Conservation (phyloP, 2,888 invertebrate species). For the Periphyllus acericola region DNA sequence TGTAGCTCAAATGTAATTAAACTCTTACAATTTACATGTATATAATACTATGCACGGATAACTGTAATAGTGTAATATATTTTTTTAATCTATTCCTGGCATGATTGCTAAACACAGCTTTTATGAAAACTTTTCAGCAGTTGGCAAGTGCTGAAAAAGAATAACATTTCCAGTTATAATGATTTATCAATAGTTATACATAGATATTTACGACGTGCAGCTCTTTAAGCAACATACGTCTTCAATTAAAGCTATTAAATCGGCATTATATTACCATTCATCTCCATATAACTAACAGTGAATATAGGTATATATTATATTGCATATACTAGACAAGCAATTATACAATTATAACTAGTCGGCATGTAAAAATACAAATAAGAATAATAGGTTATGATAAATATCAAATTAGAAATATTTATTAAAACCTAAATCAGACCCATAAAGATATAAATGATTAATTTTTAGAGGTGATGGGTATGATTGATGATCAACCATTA, state of each 20-base stretch:
- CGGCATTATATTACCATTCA: neutral
- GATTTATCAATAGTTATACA: neutral
- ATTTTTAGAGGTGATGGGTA: constrained; percentile 16
- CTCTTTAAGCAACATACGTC: no score
- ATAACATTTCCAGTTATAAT: neutral
- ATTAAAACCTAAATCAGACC: constrained; percentile 17
- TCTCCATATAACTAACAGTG: neutral
- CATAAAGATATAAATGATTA: constrained; percentile 32
- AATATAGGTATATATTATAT: neutral
- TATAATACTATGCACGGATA: no score
- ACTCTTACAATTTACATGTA: neutral
- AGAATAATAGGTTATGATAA: neutral
- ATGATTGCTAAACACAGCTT: neutral
- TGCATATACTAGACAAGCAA: neutral
- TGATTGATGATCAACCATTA: constrained; percentile 33
- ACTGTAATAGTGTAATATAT: neutral
- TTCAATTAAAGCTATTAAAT: neutral
- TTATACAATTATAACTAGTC: neutral
- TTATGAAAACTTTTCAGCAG: neutral
- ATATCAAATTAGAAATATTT: constrained; percentile 4
- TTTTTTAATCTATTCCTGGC: neutral
- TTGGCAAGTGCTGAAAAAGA: neutral
- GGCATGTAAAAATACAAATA: neutral
- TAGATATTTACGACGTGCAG: neutral
- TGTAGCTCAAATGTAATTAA: neutral